Conservation (phyloP, 2,113 vertebrate genomes). For the Micromys minutus region DNA sequence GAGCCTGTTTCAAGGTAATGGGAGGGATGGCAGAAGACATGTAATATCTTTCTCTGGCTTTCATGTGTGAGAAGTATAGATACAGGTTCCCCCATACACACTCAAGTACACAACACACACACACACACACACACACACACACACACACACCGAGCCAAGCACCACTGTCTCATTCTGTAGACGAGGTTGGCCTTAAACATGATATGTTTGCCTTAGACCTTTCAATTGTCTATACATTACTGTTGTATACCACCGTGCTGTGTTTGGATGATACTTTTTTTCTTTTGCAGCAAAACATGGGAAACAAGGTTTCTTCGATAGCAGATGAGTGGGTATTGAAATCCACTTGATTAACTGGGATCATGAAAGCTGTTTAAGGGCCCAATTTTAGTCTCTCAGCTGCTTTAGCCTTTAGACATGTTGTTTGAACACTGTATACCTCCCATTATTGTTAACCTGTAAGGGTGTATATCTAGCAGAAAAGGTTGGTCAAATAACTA, state of each 20-base stretch:
- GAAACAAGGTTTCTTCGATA: not conserved
- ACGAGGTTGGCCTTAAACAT: not conserved
- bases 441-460: slow-evolving; percentile 61
- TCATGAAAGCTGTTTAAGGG: slow-evolving; percentile 4
- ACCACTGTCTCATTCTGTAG: not conserved
- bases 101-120: not conserved
- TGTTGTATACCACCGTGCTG: not conserved
- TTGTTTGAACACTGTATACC: not conserved
- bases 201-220: not conserved
- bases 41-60: not conserved
- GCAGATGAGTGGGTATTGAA: not conserved
- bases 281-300: not conserved
- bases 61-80: no score
- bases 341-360: not conserved
- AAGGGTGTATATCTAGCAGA: slow-evolving; percentile 74
- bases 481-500: slow-evolving; percentile 81
- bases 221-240: not conserved
- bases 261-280: not conserved
- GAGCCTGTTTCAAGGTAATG: not conserved
- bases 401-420: not conserved
- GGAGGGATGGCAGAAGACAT: not conserved
- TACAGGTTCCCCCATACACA: not conserved
- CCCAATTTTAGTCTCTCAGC: slow-evolving; percentile 15
- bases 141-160: not conserved
- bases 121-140: not conserved